Evolutionary conservation across 2,113 vertebrate genomes (phyloP).

Genomic region (Blennius ocellaris): DNA sequence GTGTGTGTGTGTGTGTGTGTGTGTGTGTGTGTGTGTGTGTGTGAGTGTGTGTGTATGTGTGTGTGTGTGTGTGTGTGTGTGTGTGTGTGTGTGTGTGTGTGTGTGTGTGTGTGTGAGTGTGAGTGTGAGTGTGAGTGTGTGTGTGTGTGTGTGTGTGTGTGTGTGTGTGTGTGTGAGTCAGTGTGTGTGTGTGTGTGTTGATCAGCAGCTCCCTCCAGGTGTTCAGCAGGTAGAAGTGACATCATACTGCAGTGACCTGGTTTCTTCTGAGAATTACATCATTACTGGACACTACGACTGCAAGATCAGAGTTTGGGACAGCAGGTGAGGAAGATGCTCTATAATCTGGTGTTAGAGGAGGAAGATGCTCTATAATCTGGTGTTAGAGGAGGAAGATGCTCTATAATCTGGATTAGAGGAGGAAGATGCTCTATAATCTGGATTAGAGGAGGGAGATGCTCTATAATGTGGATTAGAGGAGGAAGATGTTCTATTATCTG

Average conservation of each 20-base stretch:
- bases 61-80: background rate
- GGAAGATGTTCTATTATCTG: too few species aligned
- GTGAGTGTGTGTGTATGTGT: too few species aligned
- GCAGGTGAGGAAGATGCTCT: slow-evolving; percentile 78
- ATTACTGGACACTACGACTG: slow-evolving; percentile 90
- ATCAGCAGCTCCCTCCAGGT: slow-evolving; percentile 72
- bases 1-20: slow-evolving; percentile 25
- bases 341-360: too few species aligned
- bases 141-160: background rate
- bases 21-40: slow-evolving; percentile 78
- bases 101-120: background rate
- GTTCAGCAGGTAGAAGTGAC: slow-evolving; percentile 80
- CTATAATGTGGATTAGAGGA: too few species aligned
- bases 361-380: too few species aligned
- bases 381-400: too few species aligned
- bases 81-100: background rate
- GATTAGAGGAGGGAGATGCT: too few species aligned
- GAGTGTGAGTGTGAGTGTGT: background rate
- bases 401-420: too few species aligned
- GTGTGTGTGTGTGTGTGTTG: background rate
- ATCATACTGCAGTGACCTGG: slow-evolving; percentile 90
- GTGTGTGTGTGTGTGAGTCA: background rate
- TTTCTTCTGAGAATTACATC: slow-evolving; percentile 86
- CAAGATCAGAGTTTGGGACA: slow-evolving; percentile 91
- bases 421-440: too few species aligned